Evolutionary conservation across 2,113 vertebrate genomes (phyloP), one percentile per base, ranked within the genome.

Genomic region (Saccopteryx leptura): DNA sequence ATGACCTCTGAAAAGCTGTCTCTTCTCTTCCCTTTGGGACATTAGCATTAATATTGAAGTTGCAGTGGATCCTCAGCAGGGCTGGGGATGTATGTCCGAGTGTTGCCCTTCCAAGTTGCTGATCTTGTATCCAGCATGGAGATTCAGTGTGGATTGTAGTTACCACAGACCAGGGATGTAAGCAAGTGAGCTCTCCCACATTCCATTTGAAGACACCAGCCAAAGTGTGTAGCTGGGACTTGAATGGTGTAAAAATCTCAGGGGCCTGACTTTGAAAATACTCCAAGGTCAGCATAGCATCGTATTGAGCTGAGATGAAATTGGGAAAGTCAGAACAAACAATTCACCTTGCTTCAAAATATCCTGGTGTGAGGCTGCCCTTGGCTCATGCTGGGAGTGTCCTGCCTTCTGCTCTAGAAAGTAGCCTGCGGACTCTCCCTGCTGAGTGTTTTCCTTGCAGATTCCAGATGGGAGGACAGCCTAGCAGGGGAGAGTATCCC

Each of bases 361-460:
- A 39, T 39, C 56, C 24, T 82, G n/a, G n/a, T 52, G 21, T 68
- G 60, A 87, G 65, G 75, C 61, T 72, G 61, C 17, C 52, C 61
- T 78, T 71, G 52, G 88, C 18, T 74, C 26, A 7, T 2, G 9
- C 24, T 54, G 33, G 0, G 33, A 0, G 71, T 69, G 17, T 52
- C 54, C 33, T 94, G 50, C 80, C 63, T 65, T 61, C 21, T 66
- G 10, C 48, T 61, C 61, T 26, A 5, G 39, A 52, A 75, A 39
- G 54, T 33, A 33, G 28, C n/a, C 58, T 18, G 0, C 1, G 2
- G 61, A 65, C 26, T 33, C 75, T 8, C 86, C 69, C 69, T 90
- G 4, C 46, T 90, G 82, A 31, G 7, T 89, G 56, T 95, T 90
- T 90, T 81, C 72, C 46, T 86, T 93, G 85, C 88, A 97, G 97